These are phyloP conservation scores for Apostichopus parvimensis DNA, from an alignment of 35 echinoderm and acorn worm species.

Conservation along the genomic window DNA sequence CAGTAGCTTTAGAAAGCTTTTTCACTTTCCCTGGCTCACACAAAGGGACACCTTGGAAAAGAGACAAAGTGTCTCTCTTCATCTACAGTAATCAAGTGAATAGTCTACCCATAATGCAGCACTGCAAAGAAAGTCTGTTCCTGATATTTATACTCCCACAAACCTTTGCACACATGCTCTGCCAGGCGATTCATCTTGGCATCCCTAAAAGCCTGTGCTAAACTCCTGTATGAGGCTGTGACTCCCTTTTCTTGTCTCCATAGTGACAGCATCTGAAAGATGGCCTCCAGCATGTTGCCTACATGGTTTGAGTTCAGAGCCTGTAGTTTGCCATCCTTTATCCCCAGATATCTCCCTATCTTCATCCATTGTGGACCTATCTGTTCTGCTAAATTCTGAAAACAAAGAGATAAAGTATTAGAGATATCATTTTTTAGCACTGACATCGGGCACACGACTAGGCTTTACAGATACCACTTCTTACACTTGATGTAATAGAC, in stretches of 20 bases:
- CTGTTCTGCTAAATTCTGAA: background rate
- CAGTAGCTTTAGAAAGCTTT: too few relatives aligned
- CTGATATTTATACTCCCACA: background rate
- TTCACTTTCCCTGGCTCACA: too few relatives aligned
- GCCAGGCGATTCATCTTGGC: background rate
- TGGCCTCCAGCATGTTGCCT: background rate
- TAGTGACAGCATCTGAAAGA: background rate
- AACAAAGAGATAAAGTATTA: background rate
- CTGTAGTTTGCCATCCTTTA: background rate
- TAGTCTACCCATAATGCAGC: too few relatives aligned
- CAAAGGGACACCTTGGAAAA: too few relatives aligned
- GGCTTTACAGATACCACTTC: too few relatives aligned
- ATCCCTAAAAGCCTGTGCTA: background rate
- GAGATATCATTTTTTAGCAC: too few relatives aligned
- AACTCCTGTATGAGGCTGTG: background rate
- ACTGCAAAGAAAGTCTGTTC: too few relatives aligned
- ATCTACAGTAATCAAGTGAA: too few relatives aligned
- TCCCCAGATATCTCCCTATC: conserved; percentile 17
- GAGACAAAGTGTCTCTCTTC: too few relatives aligned
- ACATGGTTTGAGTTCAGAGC: background rate
- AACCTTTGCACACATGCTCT: conserved; percentile 26
- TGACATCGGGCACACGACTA: too few relatives aligned
- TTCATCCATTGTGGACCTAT: conserved; percentile 30
- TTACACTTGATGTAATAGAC: too few relatives aligned
- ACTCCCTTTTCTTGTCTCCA: conserved; percentile 5